phyloP scores from a whole-genome alignment of 2,113 vertebrate genomes.

The Austrofundulus limnaeus region DNA sequence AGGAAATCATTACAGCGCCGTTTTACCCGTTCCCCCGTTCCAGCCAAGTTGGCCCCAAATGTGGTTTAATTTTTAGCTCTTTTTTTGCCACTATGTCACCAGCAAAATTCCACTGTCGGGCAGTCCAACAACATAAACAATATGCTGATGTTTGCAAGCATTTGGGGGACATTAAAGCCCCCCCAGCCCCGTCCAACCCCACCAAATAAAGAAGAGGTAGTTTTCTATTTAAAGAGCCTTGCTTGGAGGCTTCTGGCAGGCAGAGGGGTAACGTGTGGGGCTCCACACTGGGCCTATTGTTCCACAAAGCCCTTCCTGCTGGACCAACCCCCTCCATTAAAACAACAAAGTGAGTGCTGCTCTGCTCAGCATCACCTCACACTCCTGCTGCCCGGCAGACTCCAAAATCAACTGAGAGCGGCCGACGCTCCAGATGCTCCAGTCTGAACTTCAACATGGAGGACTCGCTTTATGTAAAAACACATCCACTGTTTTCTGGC shows the following conservation, averaged over 20 bases:
- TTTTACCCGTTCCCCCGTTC: conserved; percentile 47
- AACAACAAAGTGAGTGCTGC: conserved; percentile 71
- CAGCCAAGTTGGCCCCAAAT: conserved; percentile 54
- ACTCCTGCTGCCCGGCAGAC: conserved; percentile 48
- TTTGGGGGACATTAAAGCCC: conserved; percentile 63
- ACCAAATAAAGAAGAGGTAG: conserved; percentile 40
- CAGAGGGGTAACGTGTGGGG: conserved; percentile 60
- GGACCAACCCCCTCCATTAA: conserved; percentile 64
- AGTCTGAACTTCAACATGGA: background rate
- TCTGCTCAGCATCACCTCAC: conserved; percentile 65
- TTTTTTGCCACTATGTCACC: conserved; percentile 13
- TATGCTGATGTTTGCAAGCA: conserved; percentile 25
- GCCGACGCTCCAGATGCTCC: conserved; percentile 13
- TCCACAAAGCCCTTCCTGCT: conserved; percentile 70
- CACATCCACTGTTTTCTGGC: background rate
- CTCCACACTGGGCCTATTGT: conserved; percentile 82
- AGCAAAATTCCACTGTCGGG: conserved; percentile 32
- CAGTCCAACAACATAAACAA: conserved; percentile 36
- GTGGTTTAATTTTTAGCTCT: conserved; percentile 39
- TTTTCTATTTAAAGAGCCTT: conserved; percentile 76
- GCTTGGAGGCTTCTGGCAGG: conserved; percentile 70
- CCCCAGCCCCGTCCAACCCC: conserved; percentile 21
- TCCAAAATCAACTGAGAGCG: conserved; percentile 40
- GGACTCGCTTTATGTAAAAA: background rate
- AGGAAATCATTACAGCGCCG: conserved; percentile 70